Base-by-base conservation (phyloP, 1,140 invertebrate genomes). In the Globodera rostochiensis region DNA sequence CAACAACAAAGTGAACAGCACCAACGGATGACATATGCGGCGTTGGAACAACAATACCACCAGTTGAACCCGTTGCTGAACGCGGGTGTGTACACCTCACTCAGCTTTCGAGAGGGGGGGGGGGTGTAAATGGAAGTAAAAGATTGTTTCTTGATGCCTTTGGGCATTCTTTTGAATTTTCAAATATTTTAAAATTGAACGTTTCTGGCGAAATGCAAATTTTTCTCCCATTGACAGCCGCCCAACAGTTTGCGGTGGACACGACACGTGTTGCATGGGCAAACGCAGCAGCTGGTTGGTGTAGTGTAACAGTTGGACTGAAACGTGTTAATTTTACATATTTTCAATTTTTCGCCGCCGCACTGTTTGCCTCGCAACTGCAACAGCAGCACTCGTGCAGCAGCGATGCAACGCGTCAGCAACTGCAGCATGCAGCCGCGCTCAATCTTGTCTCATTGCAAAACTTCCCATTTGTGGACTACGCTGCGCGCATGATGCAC, bases 211-310 rank as follows among this genome's bases (percentile, higher is more conserved):
- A 70, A 70, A 15, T 25, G 5, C 5, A 70, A 8, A 70, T 70
- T 70, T 21, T 25, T 4, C 25, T 45, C 36, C 36, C 8, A 45
- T 71, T 71, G 11, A 47, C 75, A 79, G 80, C 80, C 49, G 82
- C 82, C 60, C 82, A 83, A 84, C 82, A 83, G 79, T 84, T 83
- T 79, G 80, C 80, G 21, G 80, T 83, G 73, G 82, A 84, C 82
- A 77, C 82, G 11, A 83, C 82, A 11, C 45, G 82, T 8, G 82
- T 15, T 15, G 57, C 83, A 53, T 84, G 82, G 82, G 82, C 82
- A n/a, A 83, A 83, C 77, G 82, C 82, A 50, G 82, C 82, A 15
- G 82, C 82, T 19, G 57, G 57, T 64, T 64, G 57, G 57, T 64
- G 57, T 64, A 19, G 13, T 15, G 6, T 19, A 15, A 64, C 36